Evolutionary conservation across 2,797 vertebrate species (phyloP).

Genomic region (Gallirallus australis): DNA sequence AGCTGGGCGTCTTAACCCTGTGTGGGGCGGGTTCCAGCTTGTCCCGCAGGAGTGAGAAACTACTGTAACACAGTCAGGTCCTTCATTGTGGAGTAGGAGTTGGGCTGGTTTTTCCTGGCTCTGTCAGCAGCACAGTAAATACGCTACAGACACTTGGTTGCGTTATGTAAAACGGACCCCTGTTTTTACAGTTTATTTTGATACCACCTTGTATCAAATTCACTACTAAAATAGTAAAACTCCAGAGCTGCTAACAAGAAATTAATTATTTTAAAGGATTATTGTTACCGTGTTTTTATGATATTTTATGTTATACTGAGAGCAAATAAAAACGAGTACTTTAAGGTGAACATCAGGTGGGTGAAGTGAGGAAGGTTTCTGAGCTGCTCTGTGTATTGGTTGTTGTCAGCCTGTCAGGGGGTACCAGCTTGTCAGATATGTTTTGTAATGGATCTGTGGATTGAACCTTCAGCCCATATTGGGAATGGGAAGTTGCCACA

Average conservation of each 20-base stretch:
- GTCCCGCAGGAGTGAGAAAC: neutral
- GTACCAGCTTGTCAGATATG: neutral
- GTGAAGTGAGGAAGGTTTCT: neutral
- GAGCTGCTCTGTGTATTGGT: neutral
- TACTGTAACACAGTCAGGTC: neutral
- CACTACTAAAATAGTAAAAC: neutral
- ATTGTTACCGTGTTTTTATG: neutral
- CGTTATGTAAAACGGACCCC: neutral
- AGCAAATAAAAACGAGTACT: neutral
- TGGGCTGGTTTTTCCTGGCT: neutral
- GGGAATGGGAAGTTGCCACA: neutral
- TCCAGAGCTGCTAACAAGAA: neutral
- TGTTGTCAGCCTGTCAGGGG: neutral
- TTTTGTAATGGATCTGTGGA: fast-evolving
- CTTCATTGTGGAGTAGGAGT: neutral
- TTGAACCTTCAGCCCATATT: neutral
- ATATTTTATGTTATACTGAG: neutral
- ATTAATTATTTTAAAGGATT: neutral
- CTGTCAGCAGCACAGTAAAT: neutral
- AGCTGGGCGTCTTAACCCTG: constrained; percentile 30
- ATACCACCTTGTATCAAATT: neutral
- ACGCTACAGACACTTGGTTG: neutral
- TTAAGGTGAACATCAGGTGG: neutral
- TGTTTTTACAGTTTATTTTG: neutral
- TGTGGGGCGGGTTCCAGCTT: neutral